phyloP scores from a whole-genome alignment of 1,140 invertebrate genomes.

The Colletes gigas region DNA sequence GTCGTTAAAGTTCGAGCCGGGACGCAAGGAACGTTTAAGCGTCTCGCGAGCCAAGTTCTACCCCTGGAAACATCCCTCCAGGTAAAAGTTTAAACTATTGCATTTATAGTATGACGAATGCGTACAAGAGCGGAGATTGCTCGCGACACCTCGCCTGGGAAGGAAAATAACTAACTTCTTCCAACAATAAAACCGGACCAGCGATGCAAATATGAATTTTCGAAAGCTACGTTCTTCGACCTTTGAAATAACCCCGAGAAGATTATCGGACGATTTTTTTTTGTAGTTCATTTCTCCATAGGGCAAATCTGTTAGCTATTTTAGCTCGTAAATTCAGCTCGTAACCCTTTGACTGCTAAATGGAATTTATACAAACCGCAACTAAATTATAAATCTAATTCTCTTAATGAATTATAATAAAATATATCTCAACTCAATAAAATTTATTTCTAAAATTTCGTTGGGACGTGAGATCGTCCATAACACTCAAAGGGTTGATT shows the following conservation, averaged over 20 bases:
- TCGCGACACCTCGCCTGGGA: slow-evolving; percentile 3
- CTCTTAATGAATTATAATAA: too few relatives aligned
- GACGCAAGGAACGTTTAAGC: slow-evolving; percentile 23
- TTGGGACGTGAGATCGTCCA: too few relatives aligned
- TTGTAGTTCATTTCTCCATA: too few relatives aligned
- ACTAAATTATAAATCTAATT: too few relatives aligned
- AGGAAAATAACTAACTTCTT: slow-evolving; percentile 53
- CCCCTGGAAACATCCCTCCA: slow-evolving; percentile 17
- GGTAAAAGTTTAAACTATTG: slow-evolving; percentile 59
- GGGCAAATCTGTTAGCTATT: too few relatives aligned
- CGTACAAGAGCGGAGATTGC: slow-evolving; percentile 38
- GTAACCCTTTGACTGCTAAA: too few relatives aligned
- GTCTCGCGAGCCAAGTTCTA: slow-evolving; percentile 1
- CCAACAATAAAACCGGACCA: not conserved
- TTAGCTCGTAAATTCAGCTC: too few relatives aligned
- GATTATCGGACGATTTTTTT: too few relatives aligned
- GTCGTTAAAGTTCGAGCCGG: slow-evolving; percentile 51
- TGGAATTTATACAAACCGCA: too few relatives aligned
- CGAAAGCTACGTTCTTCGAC: not conserved
- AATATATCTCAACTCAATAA: too few relatives aligned
- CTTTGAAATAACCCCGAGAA: not conserved
- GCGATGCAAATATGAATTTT: not conserved
- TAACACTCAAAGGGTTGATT: too few relatives aligned
- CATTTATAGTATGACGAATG: slow-evolving; percentile 43
- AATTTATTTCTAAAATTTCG: too few relatives aligned